A percentile compares a stretch with the other conserved stretches of the same genome.
Evolutionary conservation across 2,888 invertebrate species (phyloP).

Genomic region (Pristionchus fissidentatus): DNA sequence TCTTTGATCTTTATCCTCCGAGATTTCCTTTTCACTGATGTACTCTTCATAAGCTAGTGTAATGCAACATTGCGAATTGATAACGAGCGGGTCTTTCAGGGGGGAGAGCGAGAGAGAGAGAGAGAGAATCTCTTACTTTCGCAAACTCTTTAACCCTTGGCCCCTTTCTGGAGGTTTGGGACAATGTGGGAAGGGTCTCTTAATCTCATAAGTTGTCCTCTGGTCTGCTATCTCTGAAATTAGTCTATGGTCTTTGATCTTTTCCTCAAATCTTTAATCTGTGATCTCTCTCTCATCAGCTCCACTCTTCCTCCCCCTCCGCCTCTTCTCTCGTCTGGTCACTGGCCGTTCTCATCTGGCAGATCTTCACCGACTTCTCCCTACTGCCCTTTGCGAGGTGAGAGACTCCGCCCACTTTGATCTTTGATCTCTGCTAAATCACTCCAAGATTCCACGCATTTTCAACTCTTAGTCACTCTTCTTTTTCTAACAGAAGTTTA

Average conservation of each 20-base stretch:
- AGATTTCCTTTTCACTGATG: no score
- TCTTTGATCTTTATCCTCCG: background rate
- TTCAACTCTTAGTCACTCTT: no score
- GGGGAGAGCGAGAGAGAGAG: no score
- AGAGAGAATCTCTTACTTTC: no score
- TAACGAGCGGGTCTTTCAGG: no score
- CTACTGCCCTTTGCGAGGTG: background rate
- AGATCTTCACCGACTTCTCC: conserved; percentile 39
- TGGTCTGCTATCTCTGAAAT: no score
- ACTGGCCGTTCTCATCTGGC: conserved; percentile 41
- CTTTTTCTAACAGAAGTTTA: background rate
- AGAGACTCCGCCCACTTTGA: conserved; percentile 16
- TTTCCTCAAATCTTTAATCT: background rate
- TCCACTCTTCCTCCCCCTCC: background rate
- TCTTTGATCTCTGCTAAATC: background rate
- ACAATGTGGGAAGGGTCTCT: no score
- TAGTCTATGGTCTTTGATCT: background rate
- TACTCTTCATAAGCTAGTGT: no score
- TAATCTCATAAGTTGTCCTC: no score
- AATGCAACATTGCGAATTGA: no score
- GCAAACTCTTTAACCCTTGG: background rate
- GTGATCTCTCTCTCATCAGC: conserved; percentile 20
- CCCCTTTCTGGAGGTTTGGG: background rate
- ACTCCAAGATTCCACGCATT: background rate
- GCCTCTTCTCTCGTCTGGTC: conserved; percentile 35